These are phyloP conservation scores for Coelopa pilipes DNA, from an alignment of 2,888 invertebrate genomes.

Conservation along the genomic window DNA sequence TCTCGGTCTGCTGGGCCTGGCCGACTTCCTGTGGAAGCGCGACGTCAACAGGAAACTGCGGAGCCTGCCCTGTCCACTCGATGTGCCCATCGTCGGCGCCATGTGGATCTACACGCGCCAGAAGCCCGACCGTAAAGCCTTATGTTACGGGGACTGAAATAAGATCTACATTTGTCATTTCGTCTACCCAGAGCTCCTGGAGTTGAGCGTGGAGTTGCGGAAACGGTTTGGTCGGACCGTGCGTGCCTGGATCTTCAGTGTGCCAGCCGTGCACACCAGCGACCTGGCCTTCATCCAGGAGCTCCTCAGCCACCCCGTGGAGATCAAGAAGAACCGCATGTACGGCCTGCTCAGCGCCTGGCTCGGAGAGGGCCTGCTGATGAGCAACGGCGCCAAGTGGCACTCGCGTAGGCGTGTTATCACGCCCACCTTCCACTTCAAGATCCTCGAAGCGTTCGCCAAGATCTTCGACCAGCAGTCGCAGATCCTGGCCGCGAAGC, in stretches of 20 bases:
- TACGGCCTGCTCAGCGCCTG: constrained; percentile 38
- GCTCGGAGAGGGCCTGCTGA: constrained; percentile 41
- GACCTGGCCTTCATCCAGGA: constrained; percentile 42
- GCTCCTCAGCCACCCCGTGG: constrained; percentile 36
- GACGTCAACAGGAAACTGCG: too few relatives aligned
- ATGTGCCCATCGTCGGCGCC: too few relatives aligned
- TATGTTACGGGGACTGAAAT: too few relatives aligned
- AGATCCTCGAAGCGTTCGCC: constrained; percentile 79
- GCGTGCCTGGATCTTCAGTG: constrained; percentile 39
- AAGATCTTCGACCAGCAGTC: constrained; percentile 77
- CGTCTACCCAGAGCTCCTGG: too few relatives aligned
- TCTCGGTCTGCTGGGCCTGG: too few relatives aligned
- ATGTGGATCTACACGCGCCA: too few relatives aligned
- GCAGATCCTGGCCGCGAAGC: constrained; percentile 70
- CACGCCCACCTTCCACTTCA: constrained; percentile 80
- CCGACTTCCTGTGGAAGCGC: too few relatives aligned
- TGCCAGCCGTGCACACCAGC: constrained; percentile 22
- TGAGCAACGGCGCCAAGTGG: constrained; percentile 42
- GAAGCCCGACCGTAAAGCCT: too few relatives aligned
- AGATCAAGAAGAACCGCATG: constrained; percentile 36
- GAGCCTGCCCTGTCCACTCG: too few relatives aligned
- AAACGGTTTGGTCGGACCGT: constrained; percentile 37
- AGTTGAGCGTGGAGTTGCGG: background rate
- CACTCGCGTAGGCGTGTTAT: constrained; percentile 40
- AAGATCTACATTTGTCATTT: too few relatives aligned